phyloP scores from a whole-genome alignment of 2,888 invertebrate genomes.

The Cenopis cana region DNA sequence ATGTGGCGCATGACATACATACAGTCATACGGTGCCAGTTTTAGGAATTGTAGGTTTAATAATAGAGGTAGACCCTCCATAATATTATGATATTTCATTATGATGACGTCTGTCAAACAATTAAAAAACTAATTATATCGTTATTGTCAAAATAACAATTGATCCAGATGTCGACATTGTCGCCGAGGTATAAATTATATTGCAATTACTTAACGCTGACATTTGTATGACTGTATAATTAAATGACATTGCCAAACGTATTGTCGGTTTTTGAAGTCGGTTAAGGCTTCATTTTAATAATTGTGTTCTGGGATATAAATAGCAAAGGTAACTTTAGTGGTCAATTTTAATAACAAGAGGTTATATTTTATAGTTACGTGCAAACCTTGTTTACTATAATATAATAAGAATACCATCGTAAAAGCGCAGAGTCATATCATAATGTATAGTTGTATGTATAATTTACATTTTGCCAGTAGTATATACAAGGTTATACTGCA shows the following conservation, averaged over 20 bases:
- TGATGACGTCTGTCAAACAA: too few relatives aligned
- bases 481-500: too few relatives aligned
- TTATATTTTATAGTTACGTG: too few relatives aligned
- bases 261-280: slow-evolving; percentile 26
- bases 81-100: neutral
- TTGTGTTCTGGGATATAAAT: slow-evolving; percentile 9
- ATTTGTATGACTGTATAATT: slow-evolving; percentile 25
- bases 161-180: slow-evolving; percentile 34
- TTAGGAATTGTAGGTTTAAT: too few relatives aligned
- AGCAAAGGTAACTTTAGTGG: slow-evolving; percentile 6
- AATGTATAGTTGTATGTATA: too few relatives aligned
- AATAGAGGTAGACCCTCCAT: neutral
- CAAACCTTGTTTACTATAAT: too few relatives aligned
- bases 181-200: slow-evolving; percentile 12
- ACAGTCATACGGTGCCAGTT: too few relatives aligned
- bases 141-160: slow-evolving; percentile 37
- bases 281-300: slow-evolving; percentile 30
- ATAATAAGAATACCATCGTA: too few relatives aligned
- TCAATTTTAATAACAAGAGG: too few relatives aligned
- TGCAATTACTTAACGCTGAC: slow-evolving; percentile 25
- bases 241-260: slow-evolving; percentile 31
- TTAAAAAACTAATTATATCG: slow-evolving; percentile 13
- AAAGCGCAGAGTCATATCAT: too few relatives aligned
- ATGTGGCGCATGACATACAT: too few relatives aligned
- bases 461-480: too few relatives aligned